Evolutionary conservation across 2,888 invertebrate genomes (phyloP).

Genomic region (Rugalucina vietnamica): DNA sequence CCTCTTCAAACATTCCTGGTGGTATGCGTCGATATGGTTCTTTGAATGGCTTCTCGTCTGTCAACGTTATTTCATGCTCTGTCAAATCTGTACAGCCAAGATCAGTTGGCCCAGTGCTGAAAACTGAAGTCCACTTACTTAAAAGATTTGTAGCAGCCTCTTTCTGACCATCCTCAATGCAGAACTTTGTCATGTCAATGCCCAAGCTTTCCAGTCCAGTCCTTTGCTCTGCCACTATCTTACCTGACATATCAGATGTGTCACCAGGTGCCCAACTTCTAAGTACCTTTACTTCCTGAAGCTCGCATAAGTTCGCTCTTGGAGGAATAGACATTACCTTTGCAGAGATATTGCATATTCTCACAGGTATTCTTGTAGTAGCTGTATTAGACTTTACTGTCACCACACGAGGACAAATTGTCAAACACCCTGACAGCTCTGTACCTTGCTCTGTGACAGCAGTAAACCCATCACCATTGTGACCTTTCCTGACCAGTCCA

Average conservation of each 20-base stretch:
- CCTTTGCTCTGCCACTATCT: neutral
- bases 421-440: neutral
- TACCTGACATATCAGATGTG: neutral
- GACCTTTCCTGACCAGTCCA: neutral
- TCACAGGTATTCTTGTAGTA: neutral
- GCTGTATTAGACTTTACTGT: neutral
- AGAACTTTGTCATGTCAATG: neutral
- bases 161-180: neutral
- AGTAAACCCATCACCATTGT: neutral
- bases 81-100: conserved; percentile 12
- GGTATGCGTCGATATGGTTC: conserved; percentile 10
- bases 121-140: conserved; percentile 2
- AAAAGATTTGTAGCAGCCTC: neutral
- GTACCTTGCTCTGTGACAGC: neutral
- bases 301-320: neutral
- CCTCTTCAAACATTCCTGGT: conserved; percentile 32
- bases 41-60: conserved; percentile 12
- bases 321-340: neutral
- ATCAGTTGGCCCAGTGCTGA: neutral
- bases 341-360: conserved; percentile 9
- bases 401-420: neutral
- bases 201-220: neutral
- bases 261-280: neutral
- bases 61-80: conserved; percentile 23
- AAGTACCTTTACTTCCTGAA: conserved; percentile 1